Evolutionary conservation across 2,113 vertebrate species (phyloP).

Genomic region (Oxyura jamaicensis): DNA sequence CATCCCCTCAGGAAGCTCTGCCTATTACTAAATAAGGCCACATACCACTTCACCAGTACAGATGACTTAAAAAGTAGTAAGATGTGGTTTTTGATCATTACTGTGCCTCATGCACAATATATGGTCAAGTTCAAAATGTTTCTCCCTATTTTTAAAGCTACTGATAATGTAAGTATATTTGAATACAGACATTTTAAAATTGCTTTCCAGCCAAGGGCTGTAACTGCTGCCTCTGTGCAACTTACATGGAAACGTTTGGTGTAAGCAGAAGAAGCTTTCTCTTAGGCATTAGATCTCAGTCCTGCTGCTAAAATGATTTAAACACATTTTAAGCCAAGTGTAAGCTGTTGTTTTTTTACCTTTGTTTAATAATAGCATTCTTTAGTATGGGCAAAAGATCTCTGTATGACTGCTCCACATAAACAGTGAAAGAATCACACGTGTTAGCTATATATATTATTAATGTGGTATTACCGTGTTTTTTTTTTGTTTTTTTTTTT

Average conservation of each 20-base stretch:
- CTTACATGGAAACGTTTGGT: neutral
- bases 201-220: neutral
- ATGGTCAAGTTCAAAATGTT: neutral
- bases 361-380: neutral
- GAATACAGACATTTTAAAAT: neutral
- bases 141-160: neutral
- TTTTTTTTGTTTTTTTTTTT: neutral
- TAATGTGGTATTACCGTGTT: neutral
- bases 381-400: neutral
- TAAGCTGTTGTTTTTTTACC: neutral
- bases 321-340: neutral
- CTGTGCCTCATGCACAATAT: neutral
- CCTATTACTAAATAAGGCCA: neutral
- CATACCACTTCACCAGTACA: neutral
- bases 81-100: neutral
- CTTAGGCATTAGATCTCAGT: neutral
- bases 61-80: neutral
- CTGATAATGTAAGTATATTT: neutral
- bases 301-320: neutral
- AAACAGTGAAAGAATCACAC: neutral
- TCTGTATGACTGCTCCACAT: neutral
- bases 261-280: neutral
- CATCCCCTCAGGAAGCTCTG: neutral
- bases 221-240: neutral
- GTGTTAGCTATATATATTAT: neutral